A percentile compares a stretch with the other conserved stretches of the same genome.
phyloP scores from a whole-genome alignment of 2,888 invertebrate species.

The Crematogaster levior region DNA sequence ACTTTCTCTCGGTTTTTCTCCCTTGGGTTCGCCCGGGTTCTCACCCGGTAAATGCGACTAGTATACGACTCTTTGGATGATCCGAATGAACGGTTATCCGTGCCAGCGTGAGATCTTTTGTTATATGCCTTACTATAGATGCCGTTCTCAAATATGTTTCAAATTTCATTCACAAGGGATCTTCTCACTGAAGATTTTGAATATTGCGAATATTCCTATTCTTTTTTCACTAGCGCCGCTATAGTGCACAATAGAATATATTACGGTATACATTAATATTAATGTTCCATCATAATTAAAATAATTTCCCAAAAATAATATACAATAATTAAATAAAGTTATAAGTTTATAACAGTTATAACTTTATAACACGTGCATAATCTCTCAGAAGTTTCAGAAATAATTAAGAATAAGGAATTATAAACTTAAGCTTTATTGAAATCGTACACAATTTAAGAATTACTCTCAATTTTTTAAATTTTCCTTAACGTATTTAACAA shows the following conservation, averaged over 20 bases:
- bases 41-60: constrained; percentile 54
- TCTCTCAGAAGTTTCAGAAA: background rate
- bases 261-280: background rate
- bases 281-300: background rate
- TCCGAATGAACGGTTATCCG: constrained; percentile 55
- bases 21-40: constrained; percentile 56
- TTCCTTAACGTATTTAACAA: too few species aligned
- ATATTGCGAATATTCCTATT: constrained; percentile 23
- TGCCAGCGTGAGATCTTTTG: constrained; percentile 53
- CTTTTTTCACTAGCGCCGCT: constrained; percentile 9
- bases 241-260: background rate
- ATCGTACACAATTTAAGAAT: too few species aligned
- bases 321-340: background rate
- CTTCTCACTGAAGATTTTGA: constrained; percentile 1
- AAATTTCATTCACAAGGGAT: constrained; percentile 34
- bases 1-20: constrained; percentile 69
- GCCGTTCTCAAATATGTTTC: constrained; percentile 34
- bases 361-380: background rate
- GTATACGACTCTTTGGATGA: constrained; percentile 47
- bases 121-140: constrained; percentile 4
- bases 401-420: too few species aligned
- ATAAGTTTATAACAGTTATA: background rate
- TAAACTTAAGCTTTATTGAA: too few species aligned
- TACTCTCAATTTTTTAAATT: too few species aligned
- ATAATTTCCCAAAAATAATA: background rate